These are phyloP conservation scores for Alethe diademata DNA, from an alignment of 2,113 vertebrate genomes.

Conservation along the genomic window DNA sequence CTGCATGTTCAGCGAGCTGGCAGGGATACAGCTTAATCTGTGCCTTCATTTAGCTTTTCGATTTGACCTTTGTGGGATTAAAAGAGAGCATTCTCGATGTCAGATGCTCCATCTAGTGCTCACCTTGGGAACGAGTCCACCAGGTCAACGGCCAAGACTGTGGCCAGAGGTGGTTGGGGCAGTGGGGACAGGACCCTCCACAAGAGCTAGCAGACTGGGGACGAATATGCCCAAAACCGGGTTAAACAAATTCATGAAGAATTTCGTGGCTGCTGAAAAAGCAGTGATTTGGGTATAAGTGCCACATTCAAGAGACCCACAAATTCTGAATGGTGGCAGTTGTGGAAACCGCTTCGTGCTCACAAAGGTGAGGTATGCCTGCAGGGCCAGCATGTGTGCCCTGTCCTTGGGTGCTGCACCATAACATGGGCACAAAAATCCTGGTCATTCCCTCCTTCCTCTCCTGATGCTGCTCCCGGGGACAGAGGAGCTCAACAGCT, in stretches of 20 bases:
- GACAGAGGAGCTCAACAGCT: not conserved
- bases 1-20: rapidly evolving
- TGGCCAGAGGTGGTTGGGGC: no score
- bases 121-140: not conserved
- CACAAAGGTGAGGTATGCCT: not conserved
- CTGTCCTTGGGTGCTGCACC: not conserved
- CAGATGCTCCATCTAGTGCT: constrained; percentile 62
- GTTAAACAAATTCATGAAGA: not conserved
- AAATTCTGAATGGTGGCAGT: not conserved
- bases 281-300: not conserved
- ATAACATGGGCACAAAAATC: not conserved
- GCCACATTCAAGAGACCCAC: rapidly evolving
- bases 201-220: rapidly evolving
- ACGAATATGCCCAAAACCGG: rapidly evolving
- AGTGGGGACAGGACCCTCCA: rapidly evolving
- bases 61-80: not conserved
- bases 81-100: not conserved
- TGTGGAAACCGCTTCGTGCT: rapidly evolving
- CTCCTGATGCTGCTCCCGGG: not conserved
- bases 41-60: not conserved
- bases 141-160: not conserved
- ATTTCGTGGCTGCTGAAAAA: not conserved
- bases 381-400: rapidly evolving
- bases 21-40: not conserved
- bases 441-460: not conserved